Conservation (phyloP, 2,888 invertebrate species). For the Tachina fera region DNA sequence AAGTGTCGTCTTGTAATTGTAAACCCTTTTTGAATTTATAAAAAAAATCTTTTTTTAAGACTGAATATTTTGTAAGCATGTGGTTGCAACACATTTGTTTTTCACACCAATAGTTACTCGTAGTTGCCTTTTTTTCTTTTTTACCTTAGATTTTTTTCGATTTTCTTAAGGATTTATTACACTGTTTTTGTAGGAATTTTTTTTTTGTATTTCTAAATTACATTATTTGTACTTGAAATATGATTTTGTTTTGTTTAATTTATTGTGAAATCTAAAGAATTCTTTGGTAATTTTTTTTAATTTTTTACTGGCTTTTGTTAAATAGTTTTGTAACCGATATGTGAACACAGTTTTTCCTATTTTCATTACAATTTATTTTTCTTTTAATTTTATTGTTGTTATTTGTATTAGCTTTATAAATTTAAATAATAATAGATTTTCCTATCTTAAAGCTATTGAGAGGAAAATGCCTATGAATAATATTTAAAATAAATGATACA, state of each 20-base stretch:
- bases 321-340: slow-evolving; percentile 68
- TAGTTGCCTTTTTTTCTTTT: slow-evolving; percentile 16
- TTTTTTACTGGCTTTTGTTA: slow-evolving; percentile 41
- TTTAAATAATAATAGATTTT: slow-evolving; percentile 46
- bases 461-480: slow-evolving; percentile 46
- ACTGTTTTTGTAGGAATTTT: slow-evolving; percentile 46
- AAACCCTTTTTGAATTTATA: slow-evolving; percentile 59
- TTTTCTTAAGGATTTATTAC: slow-evolving; percentile 53
- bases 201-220: slow-evolving; percentile 58
- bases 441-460: slow-evolving; percentile 27
- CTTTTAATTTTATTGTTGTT: slow-evolving; percentile 14
- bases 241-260: slow-evolving; percentile 65
- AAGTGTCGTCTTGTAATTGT: slow-evolving; percentile 59
- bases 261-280: slow-evolving; percentile 63
- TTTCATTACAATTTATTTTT: slow-evolving; percentile 33
- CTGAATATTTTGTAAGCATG: slow-evolving; percentile 69
- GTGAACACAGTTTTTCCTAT: slow-evolving; percentile 59
- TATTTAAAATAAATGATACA: slow-evolving; percentile 66
- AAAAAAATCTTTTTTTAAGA: slow-evolving; percentile 41
- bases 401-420: slow-evolving; percentile 50
- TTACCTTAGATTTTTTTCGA: slow-evolving; percentile 37
- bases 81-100: slow-evolving; percentile 67
- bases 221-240: slow-evolving; percentile 60
- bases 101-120: slow-evolving; percentile 50
- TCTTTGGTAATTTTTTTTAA: slow-evolving; percentile 26